Base-by-base conservation (phyloP, 2,113 vertebrate genomes). In the Megaceryle torquata region DNA sequence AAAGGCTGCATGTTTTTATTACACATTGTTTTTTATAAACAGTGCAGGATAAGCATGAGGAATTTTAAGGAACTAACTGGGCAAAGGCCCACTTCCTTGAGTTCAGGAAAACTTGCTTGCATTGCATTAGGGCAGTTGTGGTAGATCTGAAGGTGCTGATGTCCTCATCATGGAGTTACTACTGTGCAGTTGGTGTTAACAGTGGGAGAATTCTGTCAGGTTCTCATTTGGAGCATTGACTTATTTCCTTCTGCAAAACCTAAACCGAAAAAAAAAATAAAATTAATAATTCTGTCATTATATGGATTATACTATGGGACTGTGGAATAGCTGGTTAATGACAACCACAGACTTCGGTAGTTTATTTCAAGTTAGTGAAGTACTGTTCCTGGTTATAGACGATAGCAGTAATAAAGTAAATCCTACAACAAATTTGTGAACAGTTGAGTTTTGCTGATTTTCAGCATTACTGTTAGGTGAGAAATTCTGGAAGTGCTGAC, bases 1-100 rank as follows among this genome's bases (percentile, higher is more conserved):
- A 94, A 92, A 94, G 95, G 86, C 93, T 96, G 86, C 81, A 92
- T 94, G 84, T 57, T 93, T 94, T 86, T 92, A 74, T 82, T 92
- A 79, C 15, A 39, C 12, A 6, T 15, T 80, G 35, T 89, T 80
- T 72, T 82, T 56, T 41, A 14, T 68, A 94, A 89, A 80, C 77
- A 22, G 4, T 74, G 11, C 78, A 48, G 72, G 69, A 81, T 91
- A 69, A 86, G 88, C 39, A 48, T 88, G 76, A 71, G 46, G 43
- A 88, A 39, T 88, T 94, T 51, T 77, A 83, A 93, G 64, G 50
- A 92, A 83, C 67, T 91, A 79, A 85, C 31, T 83, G 63, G 54
- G 69, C 44, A 74, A 85, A 88, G 31, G 5, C 5, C 19, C 25
- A 46, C 39, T 94, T 76, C 56, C 50, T 14, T 72, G 71, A 74